phyloP scores from a whole-genome alignment of 2,888 invertebrate genomes.

The Noctua janthe region DNA sequence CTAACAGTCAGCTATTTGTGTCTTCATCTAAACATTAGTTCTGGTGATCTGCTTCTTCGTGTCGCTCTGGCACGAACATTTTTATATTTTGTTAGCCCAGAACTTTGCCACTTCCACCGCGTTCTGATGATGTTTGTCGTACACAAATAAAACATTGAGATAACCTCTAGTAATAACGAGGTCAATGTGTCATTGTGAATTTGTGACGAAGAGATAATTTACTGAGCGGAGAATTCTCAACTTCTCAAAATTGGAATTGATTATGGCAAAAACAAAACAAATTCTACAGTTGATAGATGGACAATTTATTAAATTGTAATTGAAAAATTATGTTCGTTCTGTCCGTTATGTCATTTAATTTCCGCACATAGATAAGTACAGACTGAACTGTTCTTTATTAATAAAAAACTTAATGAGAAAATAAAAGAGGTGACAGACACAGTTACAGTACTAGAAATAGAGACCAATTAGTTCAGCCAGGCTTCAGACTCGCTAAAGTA shows the following conservation, averaged over 20 bases:
- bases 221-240: too few relatives aligned
- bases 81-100: background rate
- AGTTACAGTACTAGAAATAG: too few relatives aligned
- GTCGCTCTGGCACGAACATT: background rate
- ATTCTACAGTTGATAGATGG: background rate
- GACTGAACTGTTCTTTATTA: background rate
- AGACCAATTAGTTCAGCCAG: too few relatives aligned
- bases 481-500: too few relatives aligned
- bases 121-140: background rate
- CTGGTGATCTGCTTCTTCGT: background rate
- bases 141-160: background rate
- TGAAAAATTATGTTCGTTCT: background rate
- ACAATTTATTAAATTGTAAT: background rate
- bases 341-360: background rate
- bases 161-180: slow-evolving; percentile 6
- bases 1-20: background rate
- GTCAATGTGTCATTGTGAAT: too few relatives aligned
- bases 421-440: too few relatives aligned
- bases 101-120: background rate
- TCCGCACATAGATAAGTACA: background rate
- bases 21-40: background rate
- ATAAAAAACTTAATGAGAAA: background rate
- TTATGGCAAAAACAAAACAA: background rate
- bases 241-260: background rate
- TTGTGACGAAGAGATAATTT: too few relatives aligned